Evolutionary conservation across 2,888 invertebrate species (phyloP), one percentile per base, ranked within the genome.

Genomic region (Masnerella sp.): DNA sequence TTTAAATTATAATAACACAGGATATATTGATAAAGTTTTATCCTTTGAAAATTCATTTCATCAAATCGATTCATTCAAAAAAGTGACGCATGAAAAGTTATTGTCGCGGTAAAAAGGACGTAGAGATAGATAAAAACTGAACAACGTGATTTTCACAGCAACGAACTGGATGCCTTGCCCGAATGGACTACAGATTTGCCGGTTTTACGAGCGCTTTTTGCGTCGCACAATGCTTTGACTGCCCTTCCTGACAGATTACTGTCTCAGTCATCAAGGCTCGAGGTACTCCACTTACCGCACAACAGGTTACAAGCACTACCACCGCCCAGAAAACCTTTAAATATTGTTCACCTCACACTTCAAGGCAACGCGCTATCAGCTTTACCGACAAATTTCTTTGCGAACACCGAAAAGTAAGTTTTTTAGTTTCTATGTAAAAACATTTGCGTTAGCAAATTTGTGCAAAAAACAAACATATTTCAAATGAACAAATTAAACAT

Each of bases 301-400:
- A 95, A 95, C 83, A 92, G 92, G 85, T 89, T 95, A 67, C 91
- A 92, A 73, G 90, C 90, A 45, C 89, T 95, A 34, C 94, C 94
- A n/a, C 91, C 91, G 25, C 91, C 94, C 83, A 92, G 93, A 71
- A 88, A 91, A 69, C 93, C 93, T 0, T 85, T 95, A 36, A 92
- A 92, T 84, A 92, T 93, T 82, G 88, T 88, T 58, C 88, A 88
- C 71, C 83, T 95, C 5, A 91, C 94, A 49, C 88, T 95, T 43
- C 95, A 95, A 83, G 93, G 93, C 82, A 95, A 95, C 85, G 92
- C 92, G 77, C 89, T 95, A 77, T 92, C 93, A 58, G 89, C 90
- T 2, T 86, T 95, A 61, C 95, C 95, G 5, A 92, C 92, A 72
- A 94, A 93, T 81, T 93, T 95, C 82, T 95, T 95, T 83, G 90